These are phyloP conservation scores for Cervus canadensis DNA, from an alignment of 2,113 vertebrate species.

Conservation along the genomic window DNA sequence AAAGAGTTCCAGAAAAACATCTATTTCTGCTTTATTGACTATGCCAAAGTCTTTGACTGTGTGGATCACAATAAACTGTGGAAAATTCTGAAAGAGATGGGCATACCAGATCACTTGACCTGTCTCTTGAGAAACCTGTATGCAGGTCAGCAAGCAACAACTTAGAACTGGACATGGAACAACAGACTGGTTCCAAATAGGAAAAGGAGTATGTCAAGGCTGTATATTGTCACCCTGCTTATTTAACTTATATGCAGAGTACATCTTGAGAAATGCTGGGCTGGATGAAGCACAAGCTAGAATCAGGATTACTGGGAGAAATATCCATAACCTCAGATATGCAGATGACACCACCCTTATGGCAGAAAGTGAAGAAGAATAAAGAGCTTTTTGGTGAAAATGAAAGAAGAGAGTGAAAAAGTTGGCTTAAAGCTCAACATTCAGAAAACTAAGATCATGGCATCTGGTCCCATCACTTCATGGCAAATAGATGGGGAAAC, in stretches of 20 bases:
- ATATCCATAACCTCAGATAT: not conserved
- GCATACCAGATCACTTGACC: not conserved
- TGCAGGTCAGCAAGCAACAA: not conserved
- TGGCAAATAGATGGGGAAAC: not conserved
- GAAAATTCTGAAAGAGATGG: not conserved
- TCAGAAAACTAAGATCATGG: not conserved
- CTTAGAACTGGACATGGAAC: not conserved
- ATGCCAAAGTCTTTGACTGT: not conserved
- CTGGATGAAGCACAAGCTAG: not conserved
- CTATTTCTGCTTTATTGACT: not conserved
- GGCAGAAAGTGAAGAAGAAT: not conserved
- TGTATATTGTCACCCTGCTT: not conserved
- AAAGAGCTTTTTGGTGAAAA: not conserved
- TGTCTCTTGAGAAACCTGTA: not conserved
- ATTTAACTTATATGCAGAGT: not conserved
- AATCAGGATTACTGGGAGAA: not conserved
- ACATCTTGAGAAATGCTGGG: fast-evolving
- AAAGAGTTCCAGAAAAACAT: not conserved
- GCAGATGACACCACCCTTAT: not conserved
- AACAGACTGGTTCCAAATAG: not conserved
- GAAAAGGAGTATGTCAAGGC: not conserved
- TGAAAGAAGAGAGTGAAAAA: not conserved
- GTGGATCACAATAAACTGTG: not conserved
- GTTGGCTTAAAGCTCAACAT: not conserved
- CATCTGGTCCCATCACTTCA: not conserved